Conservation (phyloP, 1,140 invertebrate species). For the Tetramorium parvispinum region DNA sequence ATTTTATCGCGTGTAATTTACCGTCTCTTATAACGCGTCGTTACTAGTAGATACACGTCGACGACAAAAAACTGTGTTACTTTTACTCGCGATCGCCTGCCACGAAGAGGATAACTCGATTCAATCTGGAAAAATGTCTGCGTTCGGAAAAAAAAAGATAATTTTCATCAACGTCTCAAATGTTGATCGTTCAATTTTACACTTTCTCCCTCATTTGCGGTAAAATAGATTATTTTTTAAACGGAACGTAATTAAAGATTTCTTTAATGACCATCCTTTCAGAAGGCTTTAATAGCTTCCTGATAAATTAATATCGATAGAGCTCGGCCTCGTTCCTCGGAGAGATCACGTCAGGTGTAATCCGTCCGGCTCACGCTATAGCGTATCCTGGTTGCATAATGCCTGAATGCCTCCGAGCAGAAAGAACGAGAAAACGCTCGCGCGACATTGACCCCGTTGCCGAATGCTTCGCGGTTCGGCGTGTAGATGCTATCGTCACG, state of each 20-base stretch:
- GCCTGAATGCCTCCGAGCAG: not conserved
- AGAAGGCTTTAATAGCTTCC: not conserved
- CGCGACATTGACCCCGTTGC: slow-evolving; percentile 67
- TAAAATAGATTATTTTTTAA: not conserved
- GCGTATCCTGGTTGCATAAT: slow-evolving; percentile 51
- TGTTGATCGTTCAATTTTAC: not conserved
- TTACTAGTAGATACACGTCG: slow-evolving; percentile 24
- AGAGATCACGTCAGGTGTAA: not conserved
- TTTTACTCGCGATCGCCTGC: not conserved
- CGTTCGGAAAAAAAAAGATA: not conserved
- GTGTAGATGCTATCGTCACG: slow-evolving; percentile 30
- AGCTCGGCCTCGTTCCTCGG: not conserved
- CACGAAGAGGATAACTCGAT: not conserved
- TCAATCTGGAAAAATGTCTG: not conserved
- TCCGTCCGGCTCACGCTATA: not conserved
- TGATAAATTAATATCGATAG: slow-evolving; percentile 2
- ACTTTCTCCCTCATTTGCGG: not conserved
- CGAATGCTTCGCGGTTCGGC: slow-evolving; percentile 52
- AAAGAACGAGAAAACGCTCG: slow-evolving; percentile 60
- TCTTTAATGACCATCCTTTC: not conserved
- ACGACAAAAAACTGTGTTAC: not conserved
- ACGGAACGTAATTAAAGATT: not conserved
- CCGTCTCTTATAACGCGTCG: slow-evolving; percentile 2
- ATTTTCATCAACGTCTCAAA: not conserved
- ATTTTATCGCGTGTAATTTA: slow-evolving; percentile 7